Base-by-base conservation (phyloP, 2,113 vertebrate genomes). In the Hyaena hyaena region DNA sequence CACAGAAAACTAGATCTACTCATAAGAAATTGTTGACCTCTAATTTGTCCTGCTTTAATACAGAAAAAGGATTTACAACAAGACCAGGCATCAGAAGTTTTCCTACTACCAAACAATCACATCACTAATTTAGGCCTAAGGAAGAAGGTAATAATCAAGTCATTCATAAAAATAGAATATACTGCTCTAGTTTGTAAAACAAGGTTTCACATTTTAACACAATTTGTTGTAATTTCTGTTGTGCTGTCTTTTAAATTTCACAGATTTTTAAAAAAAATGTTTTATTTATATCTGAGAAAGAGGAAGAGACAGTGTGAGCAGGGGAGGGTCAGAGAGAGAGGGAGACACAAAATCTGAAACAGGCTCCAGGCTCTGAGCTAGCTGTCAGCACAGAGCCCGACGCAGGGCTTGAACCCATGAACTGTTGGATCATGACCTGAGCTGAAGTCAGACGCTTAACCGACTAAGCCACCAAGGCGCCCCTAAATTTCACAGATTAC, bases 191-290 rank as follows among this genome's bases (percentile, higher is more conserved):
- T 50, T 53, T 90, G 12, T 53, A 81, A 33, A 86, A 73, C 55
- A 86, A 90, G 7, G 31, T 90, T 92, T 89, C 45, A 88, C 8
- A 21, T 61, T n/a, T 90, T 95, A 87, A 97, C 12, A 71, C 15
- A 83, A 88, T 90, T 93, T 93, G 96, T 50, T 87, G 10, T 86
- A 63, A 90, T 86, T 97, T 96, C 50, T 92, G 63, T 84, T 82
- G 33, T 87, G 80, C 68, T 89, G 10, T 92, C 88, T 71, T 96
- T 93, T 61, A 93, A 96, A 97, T 83, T 86, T 90, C 74, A 82
- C 74, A 92, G 35, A 95, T 73, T 85, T 39, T 39, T 39, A 3
- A 35, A 35, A 39, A 39, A 39, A 39, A 39, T 39, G 39, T 39
- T 39, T 39, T 39, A 39, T 39, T 39, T 39, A 39, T 39, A 39